A percentile compares a stretch with the other conserved stretches of the same genome.
Evolutionary conservation across 2,888 invertebrate species (phyloP).

Genomic region (Halocaridina rubra): DNA sequence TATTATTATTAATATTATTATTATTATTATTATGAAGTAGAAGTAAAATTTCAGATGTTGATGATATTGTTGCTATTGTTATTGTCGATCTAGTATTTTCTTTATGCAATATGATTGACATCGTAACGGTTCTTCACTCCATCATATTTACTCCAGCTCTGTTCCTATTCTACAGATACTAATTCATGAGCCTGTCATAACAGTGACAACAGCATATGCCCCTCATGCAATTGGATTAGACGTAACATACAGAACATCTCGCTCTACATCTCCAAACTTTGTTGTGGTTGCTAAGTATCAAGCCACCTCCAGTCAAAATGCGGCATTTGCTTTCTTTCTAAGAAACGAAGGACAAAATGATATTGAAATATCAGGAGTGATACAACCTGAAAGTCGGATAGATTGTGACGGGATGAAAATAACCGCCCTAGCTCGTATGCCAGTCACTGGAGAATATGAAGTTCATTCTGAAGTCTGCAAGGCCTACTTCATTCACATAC

Average conservation of each 20-base stretch:
- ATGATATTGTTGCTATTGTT: no score
- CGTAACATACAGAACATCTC: constrained; percentile 7
- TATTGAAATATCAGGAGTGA: constrained; percentile 21
- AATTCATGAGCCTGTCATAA: neutral
- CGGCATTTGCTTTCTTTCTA: neutral
- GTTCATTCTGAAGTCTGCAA: neutral
- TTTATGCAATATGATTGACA: no score
- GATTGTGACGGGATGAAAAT: constrained; percentile 21
- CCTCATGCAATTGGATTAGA: constrained; percentile 20
- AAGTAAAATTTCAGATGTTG: no score
- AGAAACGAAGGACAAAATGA: neutral
- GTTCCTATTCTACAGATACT: constrained; percentile 4
- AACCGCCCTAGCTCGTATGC: neutral
- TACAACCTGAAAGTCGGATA: neutral
- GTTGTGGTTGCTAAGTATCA: neutral
- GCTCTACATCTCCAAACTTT: neutral
- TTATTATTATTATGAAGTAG: no score
- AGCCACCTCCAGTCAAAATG: neutral
- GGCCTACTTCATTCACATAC: neutral
- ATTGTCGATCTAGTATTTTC: no score
- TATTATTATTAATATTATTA: no score
- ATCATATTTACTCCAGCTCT: neutral
- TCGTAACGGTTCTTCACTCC: no score
- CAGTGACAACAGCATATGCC: neutral
- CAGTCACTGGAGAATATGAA: neutral